A percentile compares a stretch with the other conserved stretches of the same genome.
phyloP scores from a whole-genome alignment of 1,140 invertebrate species.

The Bombus pascuorum region DNA sequence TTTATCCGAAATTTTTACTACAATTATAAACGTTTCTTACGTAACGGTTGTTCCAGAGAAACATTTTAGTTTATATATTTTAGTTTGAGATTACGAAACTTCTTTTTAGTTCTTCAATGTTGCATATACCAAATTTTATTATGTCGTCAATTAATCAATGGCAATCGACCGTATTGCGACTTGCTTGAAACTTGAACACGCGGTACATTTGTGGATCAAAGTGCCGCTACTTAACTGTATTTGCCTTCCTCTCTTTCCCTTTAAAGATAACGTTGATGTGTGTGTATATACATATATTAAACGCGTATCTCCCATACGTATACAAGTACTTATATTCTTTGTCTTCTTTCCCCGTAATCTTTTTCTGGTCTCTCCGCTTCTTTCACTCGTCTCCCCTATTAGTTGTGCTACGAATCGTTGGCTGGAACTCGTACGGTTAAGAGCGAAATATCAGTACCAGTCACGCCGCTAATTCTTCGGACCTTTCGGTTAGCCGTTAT shows the following conservation, averaged over 20 bases:
- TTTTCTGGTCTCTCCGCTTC: neutral
- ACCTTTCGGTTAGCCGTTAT: neutral
- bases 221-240: constrained; percentile 51
- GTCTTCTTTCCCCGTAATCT: neutral
- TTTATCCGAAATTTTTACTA: no score
- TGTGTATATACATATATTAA: neutral
- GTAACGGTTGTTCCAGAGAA: neutral
- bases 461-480: neutral
- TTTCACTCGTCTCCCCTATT: neutral
- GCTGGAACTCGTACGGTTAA: neutral
- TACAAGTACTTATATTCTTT: neutral
- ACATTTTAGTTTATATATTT: neutral
- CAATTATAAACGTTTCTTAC: neutral
- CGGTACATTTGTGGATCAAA: constrained; percentile 29
- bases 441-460: neutral
- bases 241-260: constrained; percentile 17
- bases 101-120: no score
- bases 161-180: neutral
- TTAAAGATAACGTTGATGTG: neutral
- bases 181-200: constrained; percentile 1
- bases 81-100: neutral
- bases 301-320: neutral
- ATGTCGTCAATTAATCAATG: no score
- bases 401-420: no score
- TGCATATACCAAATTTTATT: neutral